Base-by-base conservation (phyloP, 1,140 invertebrate genomes). In the Cydia splendana region DNA sequence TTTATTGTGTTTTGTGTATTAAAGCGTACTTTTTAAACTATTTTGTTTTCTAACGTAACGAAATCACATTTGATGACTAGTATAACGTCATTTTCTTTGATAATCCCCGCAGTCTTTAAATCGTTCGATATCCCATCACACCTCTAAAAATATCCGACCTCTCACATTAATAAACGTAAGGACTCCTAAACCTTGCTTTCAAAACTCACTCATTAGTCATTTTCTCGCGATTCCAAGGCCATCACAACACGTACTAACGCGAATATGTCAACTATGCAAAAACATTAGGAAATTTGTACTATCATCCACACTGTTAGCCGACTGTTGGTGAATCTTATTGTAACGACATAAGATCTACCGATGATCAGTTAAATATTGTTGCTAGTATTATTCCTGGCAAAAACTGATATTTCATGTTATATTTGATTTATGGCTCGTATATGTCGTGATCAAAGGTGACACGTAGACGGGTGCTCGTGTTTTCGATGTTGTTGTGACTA, bases 221-320 rank as follows among this genome's bases (percentile, higher is more conserved):
- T 62, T 62, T 62, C 57, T 5, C 18, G 57, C 15, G 15, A 57
- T 12, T n/a, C 20, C 57, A 62, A 62, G 57, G 57, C 20, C 20
- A 24, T 62, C 53, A 57, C 12, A 51, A 53, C 57, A 62, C 57
- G 57, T 9, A 24, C 57, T 62, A 20, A 20, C 57, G 57, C 57
- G 57, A 62, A 62, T 62, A 62, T 24, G 57, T 62, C 57, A 62
- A 24, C 9, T 62, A 62, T 62, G 57, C 57, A 62, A 62, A 62
- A 62, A 62, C 20, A 62, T 24, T 24, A 0, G 9, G 45, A 48
- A 4, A 48, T 48, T 4, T 42, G 38, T 42, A 42, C 38, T 7
- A 42, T 42, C 38, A 42, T 42, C 38, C 2, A 42, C 7, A 9
- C 9, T 42, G 38, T 42, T 42, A 10, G 1, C 7, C 10, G 38